Evolutionary conservation across 1,140 invertebrate genomes (phyloP), one percentile per base, ranked within the genome.

Genomic region (Episyrphus balteatus): DNA sequence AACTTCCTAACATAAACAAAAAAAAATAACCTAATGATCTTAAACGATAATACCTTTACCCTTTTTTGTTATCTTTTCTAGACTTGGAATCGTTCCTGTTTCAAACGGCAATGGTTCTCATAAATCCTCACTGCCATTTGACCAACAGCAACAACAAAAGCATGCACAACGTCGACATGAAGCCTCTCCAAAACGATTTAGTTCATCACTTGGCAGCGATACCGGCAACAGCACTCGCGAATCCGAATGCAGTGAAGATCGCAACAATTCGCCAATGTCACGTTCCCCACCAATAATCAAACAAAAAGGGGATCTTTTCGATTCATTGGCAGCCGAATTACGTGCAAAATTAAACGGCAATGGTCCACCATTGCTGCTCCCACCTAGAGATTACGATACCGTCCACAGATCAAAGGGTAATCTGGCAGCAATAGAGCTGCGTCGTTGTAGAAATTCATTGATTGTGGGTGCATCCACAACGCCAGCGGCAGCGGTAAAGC

Each of bases 311-410:
- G 78, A 77, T 47, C 75, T 92, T 14, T 94, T 92, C 65, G 91
- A 95, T 67, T 92, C 87, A 30, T 71, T 97, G 51, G 90, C 92
- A 7, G 90, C 89, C 0, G 93, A 97, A 62, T 70, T 96, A 36
- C 78, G 88, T 52, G 85, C 85, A 50, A 92, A 94, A 66, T 72
- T 96, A 52, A 61, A 74, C 56, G 78, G 79, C 5, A 79, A 80
- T 50, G 80, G 81, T 18, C 82, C 82, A 0, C 91, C 92, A 1
- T 77, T 96, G 36, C 73, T 96, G 30, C 63, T 92, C 43, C 92
- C 93, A 2, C 92, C 92, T 0, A 78, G 89, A 37, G 93, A 96
- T 68, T 97, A 96, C 69, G 92, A 96, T 62, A 89, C 86, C 2
- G 81, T 87, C 8, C 85, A 88, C 56, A 73, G 89, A 46, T 82